Conservation (phyloP, 1,140 invertebrate genomes). For the Steinernema khuongi region DNA sequence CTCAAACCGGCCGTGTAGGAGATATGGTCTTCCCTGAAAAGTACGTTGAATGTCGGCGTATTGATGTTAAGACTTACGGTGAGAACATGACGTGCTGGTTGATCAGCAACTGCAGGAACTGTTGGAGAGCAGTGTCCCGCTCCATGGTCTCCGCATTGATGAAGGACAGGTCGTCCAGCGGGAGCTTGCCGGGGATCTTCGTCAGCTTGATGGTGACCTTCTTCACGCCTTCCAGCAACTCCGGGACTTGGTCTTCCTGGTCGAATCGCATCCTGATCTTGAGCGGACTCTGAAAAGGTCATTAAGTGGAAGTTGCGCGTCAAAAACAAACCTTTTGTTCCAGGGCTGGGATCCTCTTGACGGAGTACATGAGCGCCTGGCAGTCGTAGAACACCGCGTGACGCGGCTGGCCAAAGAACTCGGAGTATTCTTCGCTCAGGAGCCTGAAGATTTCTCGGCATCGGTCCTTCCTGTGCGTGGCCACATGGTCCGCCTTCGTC, state of each 20-base stretch:
- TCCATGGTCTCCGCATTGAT: not conserved
- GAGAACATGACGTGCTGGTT: not conserved
- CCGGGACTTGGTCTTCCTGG: not conserved
- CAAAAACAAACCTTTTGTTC: not conserved
- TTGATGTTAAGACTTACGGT: not conserved
- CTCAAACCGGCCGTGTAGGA: not conserved
- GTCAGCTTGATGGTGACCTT: not conserved
- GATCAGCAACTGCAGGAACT: not conserved
- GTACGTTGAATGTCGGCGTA: not conserved
- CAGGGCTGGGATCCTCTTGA: not conserved
- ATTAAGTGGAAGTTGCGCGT: not conserved
- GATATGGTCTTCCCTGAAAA: not conserved
- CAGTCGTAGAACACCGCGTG: not conserved
- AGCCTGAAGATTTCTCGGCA: not conserved
- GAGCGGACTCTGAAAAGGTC: not conserved
- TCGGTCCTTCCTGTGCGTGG: not conserved
- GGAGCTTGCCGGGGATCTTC: not conserved
- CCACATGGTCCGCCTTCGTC: not conserved
- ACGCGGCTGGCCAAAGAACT: not conserved
- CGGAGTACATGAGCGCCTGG: not conserved
- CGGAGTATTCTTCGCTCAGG: not conserved
- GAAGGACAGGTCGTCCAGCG: not conserved
- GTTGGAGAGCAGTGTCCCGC: not conserved
- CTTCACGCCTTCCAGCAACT: not conserved
- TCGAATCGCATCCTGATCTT: not conserved